These are phyloP conservation scores for Cotesia vestalis DNA, from an alignment of 1,140 invertebrate genomes.

Conservation along the genomic window DNA sequence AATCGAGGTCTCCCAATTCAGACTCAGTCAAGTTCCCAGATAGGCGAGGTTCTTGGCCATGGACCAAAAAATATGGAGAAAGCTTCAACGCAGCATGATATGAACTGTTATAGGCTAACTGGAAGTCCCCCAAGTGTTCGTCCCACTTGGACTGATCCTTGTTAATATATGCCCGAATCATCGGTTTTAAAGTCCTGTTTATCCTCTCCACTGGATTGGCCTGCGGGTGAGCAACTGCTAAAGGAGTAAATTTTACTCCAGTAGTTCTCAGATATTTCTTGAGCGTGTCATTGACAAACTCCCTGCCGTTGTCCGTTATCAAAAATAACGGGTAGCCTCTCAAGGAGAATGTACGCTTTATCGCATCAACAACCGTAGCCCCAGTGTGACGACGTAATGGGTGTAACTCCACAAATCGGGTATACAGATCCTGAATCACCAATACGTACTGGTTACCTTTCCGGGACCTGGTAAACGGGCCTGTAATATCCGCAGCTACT, in stretches of 20 bases:
- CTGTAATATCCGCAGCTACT: slow-evolving; percentile 31
- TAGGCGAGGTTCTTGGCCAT: not conserved
- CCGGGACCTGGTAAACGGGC: slow-evolving; percentile 22
- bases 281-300: slow-evolving; percentile 31
- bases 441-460: slow-evolving; percentile 29
- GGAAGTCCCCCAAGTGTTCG: not conserved
- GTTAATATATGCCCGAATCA: slow-evolving; percentile 26
- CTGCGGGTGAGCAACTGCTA: slow-evolving; percentile 11
- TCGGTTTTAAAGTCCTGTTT: slow-evolving; percentile 29
- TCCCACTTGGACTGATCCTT: slow-evolving; percentile 23
- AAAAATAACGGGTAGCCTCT: slow-evolving; percentile 24
- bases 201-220: slow-evolving; percentile 31
- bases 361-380: slow-evolving; percentile 14
- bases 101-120: not conserved
- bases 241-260: not conserved
- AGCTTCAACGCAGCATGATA: not conserved
- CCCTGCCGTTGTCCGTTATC: slow-evolving; percentile 30
- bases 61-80: not conserved
- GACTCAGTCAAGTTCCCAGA: no score
- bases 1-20: no score
- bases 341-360: slow-evolving; percentile 19
- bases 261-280: not conserved
- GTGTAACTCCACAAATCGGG: slow-evolving; percentile 32
- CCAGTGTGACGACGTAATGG: slow-evolving; percentile 25
- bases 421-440: slow-evolving; percentile 36